phyloP scores from a whole-genome alignment of 1,140 invertebrate species.

The Aphaenogaster floridana region DNA sequence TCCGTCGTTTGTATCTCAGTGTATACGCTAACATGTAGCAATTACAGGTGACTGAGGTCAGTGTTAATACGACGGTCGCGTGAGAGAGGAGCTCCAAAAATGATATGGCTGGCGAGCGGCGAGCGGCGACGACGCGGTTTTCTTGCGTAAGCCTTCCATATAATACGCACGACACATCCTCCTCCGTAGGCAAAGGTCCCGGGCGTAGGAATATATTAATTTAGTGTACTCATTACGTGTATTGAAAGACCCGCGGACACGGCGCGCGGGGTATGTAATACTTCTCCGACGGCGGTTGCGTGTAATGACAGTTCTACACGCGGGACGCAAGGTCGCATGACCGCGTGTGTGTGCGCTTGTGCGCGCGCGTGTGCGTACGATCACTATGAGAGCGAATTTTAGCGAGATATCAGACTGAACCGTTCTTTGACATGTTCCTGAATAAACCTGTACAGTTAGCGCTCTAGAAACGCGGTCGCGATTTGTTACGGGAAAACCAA shows the following conservation, averaged over 20 bases:
- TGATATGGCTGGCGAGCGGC: constrained; percentile 82
- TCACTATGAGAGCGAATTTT: constrained; percentile 57
- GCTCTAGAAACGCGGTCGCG: neutral
- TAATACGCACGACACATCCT: constrained; percentile 78
- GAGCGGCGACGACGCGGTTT: constrained; percentile 74
- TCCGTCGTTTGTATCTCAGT: constrained; percentile 71
- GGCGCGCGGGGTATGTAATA: constrained; percentile 65
- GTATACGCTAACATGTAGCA: constrained; percentile 80
- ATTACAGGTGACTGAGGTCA: constrained; percentile 86
- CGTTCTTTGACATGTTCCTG: neutral
- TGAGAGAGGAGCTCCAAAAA: constrained; percentile 86
- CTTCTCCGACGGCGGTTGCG: constrained; percentile 68
- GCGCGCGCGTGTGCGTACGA: too few species aligned
- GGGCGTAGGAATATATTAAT: constrained; percentile 78
- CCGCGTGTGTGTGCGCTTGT: neutral
- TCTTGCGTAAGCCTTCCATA: constrained; percentile 81
- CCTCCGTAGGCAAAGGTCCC: constrained; percentile 71
- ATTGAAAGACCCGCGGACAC: constrained; percentile 69
- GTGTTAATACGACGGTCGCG: constrained; percentile 85
- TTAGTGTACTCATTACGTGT: constrained; percentile 82
- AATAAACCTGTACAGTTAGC: neutral
- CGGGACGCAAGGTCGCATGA: constrained; percentile 73
- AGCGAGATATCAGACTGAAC: neutral
- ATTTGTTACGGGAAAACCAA: neutral
- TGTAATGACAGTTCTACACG: constrained; percentile 75